Evolutionary conservation across 2,113 vertebrate genomes (phyloP).

Genomic region (Ptychochromis oligacanthus): DNA sequence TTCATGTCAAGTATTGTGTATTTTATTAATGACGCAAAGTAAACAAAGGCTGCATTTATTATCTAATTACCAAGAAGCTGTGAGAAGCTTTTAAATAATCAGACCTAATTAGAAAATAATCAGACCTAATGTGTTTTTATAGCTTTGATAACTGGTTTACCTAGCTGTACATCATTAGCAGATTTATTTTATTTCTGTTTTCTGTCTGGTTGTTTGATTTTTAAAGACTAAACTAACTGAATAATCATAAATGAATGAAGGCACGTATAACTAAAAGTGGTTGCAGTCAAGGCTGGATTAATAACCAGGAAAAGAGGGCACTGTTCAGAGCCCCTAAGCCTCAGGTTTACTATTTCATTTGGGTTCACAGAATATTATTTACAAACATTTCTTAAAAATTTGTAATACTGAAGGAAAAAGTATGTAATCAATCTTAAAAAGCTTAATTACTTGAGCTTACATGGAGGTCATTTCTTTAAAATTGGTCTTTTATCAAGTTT

Average conservation of each 20-base stretch:
- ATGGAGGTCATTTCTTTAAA: accelerated
- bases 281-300: background rate
- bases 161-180: background rate
- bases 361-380: too few relatives aligned
- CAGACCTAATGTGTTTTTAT: background rate
- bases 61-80: accelerated
- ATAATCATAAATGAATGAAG: background rate
- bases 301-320: background rate
- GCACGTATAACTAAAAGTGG: background rate
- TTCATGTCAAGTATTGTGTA: background rate
- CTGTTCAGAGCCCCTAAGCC: too few relatives aligned
- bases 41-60: background rate
- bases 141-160: background rate
- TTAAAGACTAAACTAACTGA: background rate
- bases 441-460: background rate
- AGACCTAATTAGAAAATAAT: too few relatives aligned
- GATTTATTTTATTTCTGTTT: background rate
- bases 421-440: background rate
- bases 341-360: too few relatives aligned
- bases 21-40: too few relatives aligned
- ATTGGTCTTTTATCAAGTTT: background rate
- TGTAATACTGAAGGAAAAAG: too few relatives aligned
- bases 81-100: too few relatives aligned
- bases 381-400: too few relatives aligned
- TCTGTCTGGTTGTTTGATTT: background rate